phyloP scores from a whole-genome alignment of 2,797 vertebrate genomes.

The Chrosomus eos region DNA sequence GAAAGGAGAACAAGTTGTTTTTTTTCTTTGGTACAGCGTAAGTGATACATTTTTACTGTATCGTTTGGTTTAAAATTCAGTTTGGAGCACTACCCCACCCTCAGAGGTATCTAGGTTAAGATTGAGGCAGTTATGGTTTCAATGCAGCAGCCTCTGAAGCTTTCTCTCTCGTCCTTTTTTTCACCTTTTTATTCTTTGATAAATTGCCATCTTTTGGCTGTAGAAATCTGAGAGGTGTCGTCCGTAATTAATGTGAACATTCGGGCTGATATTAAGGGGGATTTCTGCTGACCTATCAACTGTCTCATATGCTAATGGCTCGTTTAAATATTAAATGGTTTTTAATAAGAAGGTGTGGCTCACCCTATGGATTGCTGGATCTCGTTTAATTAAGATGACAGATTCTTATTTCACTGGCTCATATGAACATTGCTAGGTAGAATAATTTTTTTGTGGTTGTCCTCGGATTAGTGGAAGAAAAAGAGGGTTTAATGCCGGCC shows the following conservation, averaged over 20 bases:
- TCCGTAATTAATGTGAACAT: conserved; percentile 21
- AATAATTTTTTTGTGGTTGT: not conserved
- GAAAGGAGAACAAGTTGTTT: conserved; percentile 1
- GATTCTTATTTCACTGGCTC: not conserved
- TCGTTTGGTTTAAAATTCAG: conserved; percentile 19
- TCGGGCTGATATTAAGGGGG: not conserved
- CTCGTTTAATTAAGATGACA: not conserved
- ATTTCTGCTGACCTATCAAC: conserved; percentile 31
- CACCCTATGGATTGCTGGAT: not conserved
- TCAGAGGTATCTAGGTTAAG: conserved; percentile 11
- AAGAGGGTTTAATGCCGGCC: conserved; percentile 1
- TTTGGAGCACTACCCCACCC: not conserved
- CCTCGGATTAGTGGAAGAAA: not conserved
- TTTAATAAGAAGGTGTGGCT: conserved; percentile 50
- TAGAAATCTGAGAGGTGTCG: not conserved
- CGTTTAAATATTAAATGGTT: conserved; percentile 1
- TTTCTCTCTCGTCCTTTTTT: not conserved
- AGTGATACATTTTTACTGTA: not conserved
- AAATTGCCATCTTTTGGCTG: not conserved
- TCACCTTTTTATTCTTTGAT: not conserved
- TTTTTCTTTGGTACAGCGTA: not conserved
- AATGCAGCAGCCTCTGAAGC: not conserved
- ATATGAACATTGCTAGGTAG: not conserved
- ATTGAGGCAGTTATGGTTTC: conserved; percentile 1
- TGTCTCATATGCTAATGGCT: not conserved